Evolutionary conservation across 2,888 invertebrate species (phyloP).

Genomic region (Cryptus viduatorius): DNA sequence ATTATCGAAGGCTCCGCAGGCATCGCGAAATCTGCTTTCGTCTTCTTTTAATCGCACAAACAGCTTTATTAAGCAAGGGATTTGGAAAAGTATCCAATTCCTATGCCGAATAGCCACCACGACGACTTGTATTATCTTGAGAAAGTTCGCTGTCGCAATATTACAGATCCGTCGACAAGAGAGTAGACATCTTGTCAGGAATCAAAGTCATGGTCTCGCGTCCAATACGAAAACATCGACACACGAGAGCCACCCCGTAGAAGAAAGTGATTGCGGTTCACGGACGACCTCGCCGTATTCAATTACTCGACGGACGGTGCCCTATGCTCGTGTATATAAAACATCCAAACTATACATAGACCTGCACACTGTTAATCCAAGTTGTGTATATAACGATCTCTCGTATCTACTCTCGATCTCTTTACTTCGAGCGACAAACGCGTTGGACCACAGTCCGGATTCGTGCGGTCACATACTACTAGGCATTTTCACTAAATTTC

Average conservation of each 20-base stretch:
- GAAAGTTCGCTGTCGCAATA: slow-evolving; percentile 34
- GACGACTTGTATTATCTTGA: not conserved
- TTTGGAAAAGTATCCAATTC: not conserved
- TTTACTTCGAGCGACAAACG: slow-evolving; percentile 26
- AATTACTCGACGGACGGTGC: slow-evolving; percentile 46
- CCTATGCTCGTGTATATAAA: slow-evolving; percentile 1
- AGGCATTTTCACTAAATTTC: slow-evolving; percentile 48
- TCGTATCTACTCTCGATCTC: slow-evolving; percentile 48
- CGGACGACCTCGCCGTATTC: slow-evolving; percentile 61
- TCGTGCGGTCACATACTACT: slow-evolving; percentile 37
- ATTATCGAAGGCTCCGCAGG: not conserved
- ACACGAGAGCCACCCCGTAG: slow-evolving; percentile 48
- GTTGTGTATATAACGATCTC: slow-evolving; percentile 23
- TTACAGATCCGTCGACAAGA: slow-evolving; percentile 6
- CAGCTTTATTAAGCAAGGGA: not conserved
- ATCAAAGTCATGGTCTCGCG: slow-evolving; percentile 66
- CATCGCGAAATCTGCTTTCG: not conserved
- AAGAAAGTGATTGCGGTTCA: slow-evolving; percentile 63
- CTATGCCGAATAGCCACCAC: not conserved
- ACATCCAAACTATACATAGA: not conserved
- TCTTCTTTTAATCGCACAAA: not conserved
- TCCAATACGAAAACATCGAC: slow-evolving; percentile 37
- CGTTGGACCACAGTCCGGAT: slow-evolving; percentile 19
- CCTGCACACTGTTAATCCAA: not conserved
- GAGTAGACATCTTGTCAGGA: slow-evolving; percentile 25